Percentiles rank a stretch among this genome's conserved stretches.
phyloP scores from a whole-genome alignment of 2,797 vertebrate species.

The Enteromius anoplus region DNA sequence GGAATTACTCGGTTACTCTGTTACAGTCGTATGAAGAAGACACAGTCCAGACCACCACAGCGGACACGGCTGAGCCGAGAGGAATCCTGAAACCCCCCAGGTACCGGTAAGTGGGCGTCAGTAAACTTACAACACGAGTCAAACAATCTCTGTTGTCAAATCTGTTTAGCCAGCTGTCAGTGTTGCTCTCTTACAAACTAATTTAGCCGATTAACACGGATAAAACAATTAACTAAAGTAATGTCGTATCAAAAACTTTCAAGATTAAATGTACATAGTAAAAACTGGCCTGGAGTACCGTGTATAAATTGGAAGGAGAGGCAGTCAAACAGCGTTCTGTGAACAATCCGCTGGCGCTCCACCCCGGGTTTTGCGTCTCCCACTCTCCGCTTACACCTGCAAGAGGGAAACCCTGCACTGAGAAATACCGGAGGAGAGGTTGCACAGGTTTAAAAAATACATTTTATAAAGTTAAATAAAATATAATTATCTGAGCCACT shows the following conservation, averaged over 20 bases:
- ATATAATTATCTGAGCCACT: neutral
- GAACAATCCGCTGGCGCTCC: neutral
- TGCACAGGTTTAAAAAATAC: neutral
- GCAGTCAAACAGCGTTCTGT: neutral
- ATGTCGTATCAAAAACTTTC: neutral
- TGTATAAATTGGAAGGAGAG: neutral
- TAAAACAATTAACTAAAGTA: neutral
- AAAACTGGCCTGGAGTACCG: neutral
- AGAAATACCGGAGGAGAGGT: neutral
- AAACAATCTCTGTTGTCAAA: neutral
- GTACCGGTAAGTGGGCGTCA: conserved; percentile 56
- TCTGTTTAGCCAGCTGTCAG: neutral
- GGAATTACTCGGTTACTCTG: conserved; percentile 84
- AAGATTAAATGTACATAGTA: neutral
- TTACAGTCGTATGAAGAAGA: conserved; percentile 75
- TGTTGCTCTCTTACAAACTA: neutral
- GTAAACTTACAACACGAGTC: neutral
- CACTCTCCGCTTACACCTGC: too few species aligned
- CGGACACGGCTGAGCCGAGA: conserved; percentile 54
- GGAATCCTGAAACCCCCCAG: conserved; percentile 75
- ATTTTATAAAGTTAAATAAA: neutral
- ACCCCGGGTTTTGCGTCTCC: neutral
- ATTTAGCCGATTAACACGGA: neutral
- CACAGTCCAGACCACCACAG: conserved; percentile 4
- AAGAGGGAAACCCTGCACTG: neutral